Conservation (phyloP, 2,888 invertebrate species). For the Melipona bicolor region DNA sequence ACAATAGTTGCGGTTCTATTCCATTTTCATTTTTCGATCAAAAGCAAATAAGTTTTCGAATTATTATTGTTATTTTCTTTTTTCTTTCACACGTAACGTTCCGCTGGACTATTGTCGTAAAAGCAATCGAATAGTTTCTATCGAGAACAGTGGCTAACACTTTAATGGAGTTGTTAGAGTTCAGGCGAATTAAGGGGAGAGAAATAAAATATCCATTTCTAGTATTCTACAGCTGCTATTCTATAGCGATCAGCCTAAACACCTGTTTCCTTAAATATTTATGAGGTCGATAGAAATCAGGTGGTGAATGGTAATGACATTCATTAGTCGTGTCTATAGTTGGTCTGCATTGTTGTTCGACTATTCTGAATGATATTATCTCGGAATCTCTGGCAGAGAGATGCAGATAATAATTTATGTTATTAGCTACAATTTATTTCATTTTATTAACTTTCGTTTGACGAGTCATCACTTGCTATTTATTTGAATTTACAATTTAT, state of each 20-base stretch:
- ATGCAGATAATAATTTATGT: neutral
- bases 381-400: neutral
- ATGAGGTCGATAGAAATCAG: conserved; percentile 5
- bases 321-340: neutral
- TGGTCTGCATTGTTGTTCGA: neutral
- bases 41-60: neutral
- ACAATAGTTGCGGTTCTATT: neutral
- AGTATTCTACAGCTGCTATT: neutral
- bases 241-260: neutral
- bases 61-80: neutral
- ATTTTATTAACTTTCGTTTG: no score
- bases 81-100: neutral
- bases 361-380: no score
- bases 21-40: neutral
- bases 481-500: neutral
- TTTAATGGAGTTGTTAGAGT: neutral
- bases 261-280: conserved; percentile 3
- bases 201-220: conserved; percentile 1
- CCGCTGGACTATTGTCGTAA: neutral
- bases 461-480: neutral
- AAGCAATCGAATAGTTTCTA: neutral
- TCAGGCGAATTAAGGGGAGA: neutral
- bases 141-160: neutral
- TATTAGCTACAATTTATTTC: no score
- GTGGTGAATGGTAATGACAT: neutral